These are phyloP conservation scores for Carpatolechia fugitivella DNA, from an alignment of 2,888 invertebrate genomes.

Conservation along the genomic window DNA sequence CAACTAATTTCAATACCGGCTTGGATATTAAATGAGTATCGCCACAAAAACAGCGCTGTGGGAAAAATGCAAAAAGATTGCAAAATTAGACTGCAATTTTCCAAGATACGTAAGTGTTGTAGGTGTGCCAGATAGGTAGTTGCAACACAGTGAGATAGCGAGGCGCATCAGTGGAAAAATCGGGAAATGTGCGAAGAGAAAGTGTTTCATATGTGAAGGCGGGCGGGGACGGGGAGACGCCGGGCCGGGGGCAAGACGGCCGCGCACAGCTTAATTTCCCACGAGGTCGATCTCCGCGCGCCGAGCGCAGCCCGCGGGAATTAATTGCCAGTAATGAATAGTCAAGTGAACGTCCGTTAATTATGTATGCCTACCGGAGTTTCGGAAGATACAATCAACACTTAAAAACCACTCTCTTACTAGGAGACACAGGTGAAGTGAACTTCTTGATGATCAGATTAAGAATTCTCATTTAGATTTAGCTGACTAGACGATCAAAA, in stretches of 20 bases:
- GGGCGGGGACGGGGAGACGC: constrained; percentile 43
- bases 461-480: too few species aligned
- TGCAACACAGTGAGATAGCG: constrained; percentile 32
- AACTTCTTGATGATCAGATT: too few species aligned
- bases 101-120: constrained; percentile 12
- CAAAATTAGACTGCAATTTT: constrained; percentile 11
- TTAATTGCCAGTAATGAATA: constrained; percentile 80
- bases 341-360: constrained; percentile 76
- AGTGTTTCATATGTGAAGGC: constrained; percentile 69
- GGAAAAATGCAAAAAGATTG: constrained; percentile 10
- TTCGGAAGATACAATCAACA: constrained; percentile 9
- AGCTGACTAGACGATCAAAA: too few species aligned
- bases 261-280: constrained; percentile 78
- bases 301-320: constrained; percentile 76
- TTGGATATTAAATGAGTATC: constrained; percentile 35
- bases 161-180: constrained; percentile 55
- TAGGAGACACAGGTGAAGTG: background rate
- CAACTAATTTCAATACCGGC: constrained; percentile 69
- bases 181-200: constrained; percentile 62
- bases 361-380: constrained; percentile 50
- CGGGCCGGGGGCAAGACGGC: constrained; percentile 63
- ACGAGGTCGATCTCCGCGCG: constrained; percentile 78
- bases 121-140: constrained; percentile 24
- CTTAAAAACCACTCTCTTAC: background rate
- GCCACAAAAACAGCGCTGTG: constrained; percentile 8